Percentiles rank a stretch among this genome's conserved stretches.
Conservation (phyloP, 2,888 invertebrate genomes). For the Oithona nana region DNA sequence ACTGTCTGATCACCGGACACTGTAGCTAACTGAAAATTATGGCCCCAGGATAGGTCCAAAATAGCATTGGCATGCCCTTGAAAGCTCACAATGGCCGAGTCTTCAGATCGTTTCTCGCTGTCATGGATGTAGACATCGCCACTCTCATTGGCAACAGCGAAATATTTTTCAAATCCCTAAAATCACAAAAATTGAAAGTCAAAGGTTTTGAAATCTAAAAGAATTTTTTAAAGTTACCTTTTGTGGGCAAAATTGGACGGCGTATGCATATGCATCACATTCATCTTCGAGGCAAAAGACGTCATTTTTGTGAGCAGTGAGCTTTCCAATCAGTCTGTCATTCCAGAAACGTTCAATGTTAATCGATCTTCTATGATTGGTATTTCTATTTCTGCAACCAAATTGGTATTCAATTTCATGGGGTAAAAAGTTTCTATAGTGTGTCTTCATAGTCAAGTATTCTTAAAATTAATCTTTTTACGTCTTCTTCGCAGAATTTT, state of each 20-base stretch:
- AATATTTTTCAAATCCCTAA: not conserved
- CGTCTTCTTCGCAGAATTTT: no score
- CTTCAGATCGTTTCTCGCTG: not conserved
- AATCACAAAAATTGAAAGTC: no score
- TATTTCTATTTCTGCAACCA: no score
- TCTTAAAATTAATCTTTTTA: no score
- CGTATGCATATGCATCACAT: not conserved
- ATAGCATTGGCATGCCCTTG: constrained; percentile 60
- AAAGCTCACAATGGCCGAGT: not conserved
- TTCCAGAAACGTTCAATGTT: not conserved
- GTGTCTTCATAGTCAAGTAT: no score
- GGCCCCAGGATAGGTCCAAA: constrained; percentile 67
- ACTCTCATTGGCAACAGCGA: not conserved
- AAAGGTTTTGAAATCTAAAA: no score
- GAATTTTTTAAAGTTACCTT: no score
- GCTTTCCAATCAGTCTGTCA: not conserved
- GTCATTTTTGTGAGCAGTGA: not conserved
- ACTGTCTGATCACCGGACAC: constrained; percentile 70
- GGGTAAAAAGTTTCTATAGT: no score
- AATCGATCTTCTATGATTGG: no score
- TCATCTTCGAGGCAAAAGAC: not conserved
- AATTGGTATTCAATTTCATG: no score
- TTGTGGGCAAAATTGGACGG: not conserved
- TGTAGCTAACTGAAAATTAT: constrained; percentile 59
- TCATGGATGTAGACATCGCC: not conserved